Evolutionary conservation across 2,113 vertebrate species (phyloP), one percentile per base, ranked within the genome.

Genomic region (Cettia cetti): DNA sequence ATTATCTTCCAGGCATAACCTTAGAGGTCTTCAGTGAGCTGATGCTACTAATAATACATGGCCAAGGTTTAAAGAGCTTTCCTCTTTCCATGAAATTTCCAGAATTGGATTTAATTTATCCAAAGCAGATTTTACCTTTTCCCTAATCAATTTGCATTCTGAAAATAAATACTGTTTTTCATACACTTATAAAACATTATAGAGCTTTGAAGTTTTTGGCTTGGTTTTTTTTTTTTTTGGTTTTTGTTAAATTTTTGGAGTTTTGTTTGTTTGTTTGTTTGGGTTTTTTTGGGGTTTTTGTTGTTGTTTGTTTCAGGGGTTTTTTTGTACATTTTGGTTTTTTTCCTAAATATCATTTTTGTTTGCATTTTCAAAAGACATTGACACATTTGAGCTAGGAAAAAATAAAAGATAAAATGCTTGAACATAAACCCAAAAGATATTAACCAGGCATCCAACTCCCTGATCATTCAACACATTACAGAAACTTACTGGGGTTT

Each of bases 301-400:
- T n/a, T n/a, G n/a, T n/a, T 24, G 15, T n/a, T 63, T n/a, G n/a
- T 27, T 70, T 53, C 4, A n/a, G 8, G 24, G 10, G 0, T 0
- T 7, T n/a, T 65, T 54, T 49, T 20, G 4, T 17, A 16, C 4
- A 7, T 22, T 86, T 35, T 10, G 13, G 0, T 1, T 50, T 14
- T 72, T 42, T 40, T 4, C 2, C 10, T 20, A 45, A n/a, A 15
- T 10, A 53, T 3, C 42, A 1, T 16, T 56, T 77, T 74, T 1
- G 0, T 64, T 77, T 74, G 3, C 26, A n/a, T 63, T 93, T 93
- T 59, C 53, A 68, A 60, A 71, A 60, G 33, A 47, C 0, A 1
- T 10, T 27, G 31, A 13, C 44, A 82, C 31, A 76, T 40, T 15
- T 86, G 21, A 92, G 13, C 11, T 23, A 12, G 11, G 35, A 74